Evolutionary conservation across 1,140 invertebrate genomes (phyloP), one percentile per base, ranked within the genome.

Genomic region (Drosophila nannoptera): DNA sequence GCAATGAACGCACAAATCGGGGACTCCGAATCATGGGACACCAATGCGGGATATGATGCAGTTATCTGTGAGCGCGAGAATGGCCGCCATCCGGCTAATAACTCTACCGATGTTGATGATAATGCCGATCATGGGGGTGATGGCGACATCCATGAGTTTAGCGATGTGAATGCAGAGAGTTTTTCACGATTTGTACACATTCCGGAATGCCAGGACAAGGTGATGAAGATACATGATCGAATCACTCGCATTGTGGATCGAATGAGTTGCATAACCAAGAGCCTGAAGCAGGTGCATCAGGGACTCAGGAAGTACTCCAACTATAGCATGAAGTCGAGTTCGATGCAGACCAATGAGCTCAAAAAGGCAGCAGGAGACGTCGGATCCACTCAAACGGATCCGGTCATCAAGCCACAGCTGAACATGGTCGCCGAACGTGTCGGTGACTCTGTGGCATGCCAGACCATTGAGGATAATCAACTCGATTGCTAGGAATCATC

Each of bases 351-450:
- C 16, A 55, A 4, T 45, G 12, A 35, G 5, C 4, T 7, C 4
- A 32, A 48, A 0, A 22, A 54, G 14, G 50, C 16, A 36, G 11
- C 29, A 2, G 43, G 50, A 3, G 55, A 60, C 5, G 43, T 33
- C 31, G 58, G 42, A 1, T 54, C 42, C 42, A 48, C 50, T 2
- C 65, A 48, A 49, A 49, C 58, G 6, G 58, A 62, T 48, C 29
- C 16, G 7, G 5, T 32, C 31, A 12, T 12, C 0, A 36, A 54
- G 11, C 55, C 63, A 9, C 35, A 36, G 7, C 63, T 71, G 3
- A 31, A 60, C 2, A n/a, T 67, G 49, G 6, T 54, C 0, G 43
- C 40, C 5, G 63, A 71, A 14, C 64, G 56, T 2, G 36, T 43
- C 4, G 50, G 45, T 0, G 69, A 71, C 22, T n/a, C 31, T 33